Evolutionary conservation across 2,113 vertebrate species (phyloP).

Genomic region (Semnopithecus entellus): DNA sequence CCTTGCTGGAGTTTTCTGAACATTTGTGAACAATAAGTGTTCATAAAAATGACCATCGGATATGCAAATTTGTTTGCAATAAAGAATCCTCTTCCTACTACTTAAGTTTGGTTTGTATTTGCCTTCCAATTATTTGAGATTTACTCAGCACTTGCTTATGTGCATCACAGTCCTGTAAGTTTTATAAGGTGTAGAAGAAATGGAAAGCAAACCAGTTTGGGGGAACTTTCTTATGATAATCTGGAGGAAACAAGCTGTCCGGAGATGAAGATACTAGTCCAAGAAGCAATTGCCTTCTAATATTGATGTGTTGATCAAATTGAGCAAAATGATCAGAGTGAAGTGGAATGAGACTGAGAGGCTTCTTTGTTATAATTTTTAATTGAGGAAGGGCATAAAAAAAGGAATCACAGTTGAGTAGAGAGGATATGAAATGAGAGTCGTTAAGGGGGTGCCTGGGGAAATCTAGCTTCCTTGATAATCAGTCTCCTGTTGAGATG

Average conservation of each 20-base stretch:
- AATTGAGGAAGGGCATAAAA: background rate
- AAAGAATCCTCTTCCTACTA: background rate
- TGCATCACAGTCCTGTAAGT: background rate
- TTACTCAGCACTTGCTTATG: conserved; percentile 1
- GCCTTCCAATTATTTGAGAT: background rate
- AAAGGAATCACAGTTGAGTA: background rate
- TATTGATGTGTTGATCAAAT: background rate
- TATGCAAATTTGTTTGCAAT: conserved; percentile 42
- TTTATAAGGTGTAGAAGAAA: conserved; percentile 31
- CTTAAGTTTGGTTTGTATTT: conserved; percentile 42
- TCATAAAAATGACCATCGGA: conserved; percentile 71
- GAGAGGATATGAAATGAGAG: background rate
- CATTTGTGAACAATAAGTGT: conserved; percentile 70
- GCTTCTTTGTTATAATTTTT: background rate
- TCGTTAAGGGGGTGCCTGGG: background rate
- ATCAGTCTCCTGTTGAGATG: background rate
- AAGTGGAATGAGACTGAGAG: background rate
- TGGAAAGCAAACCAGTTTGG: background rate
- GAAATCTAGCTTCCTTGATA: conserved; percentile 13
- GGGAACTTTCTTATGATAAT: background rate
- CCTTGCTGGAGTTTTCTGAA: conserved; percentile 77
- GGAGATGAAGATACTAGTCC: background rate
- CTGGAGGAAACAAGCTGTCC: background rate
- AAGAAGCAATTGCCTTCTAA: background rate
- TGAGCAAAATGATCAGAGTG: background rate